These are phyloP conservation scores for Lucinisca nassula DNA, from an alignment of 2,888 invertebrate genomes.

Conservation along the genomic window DNA sequence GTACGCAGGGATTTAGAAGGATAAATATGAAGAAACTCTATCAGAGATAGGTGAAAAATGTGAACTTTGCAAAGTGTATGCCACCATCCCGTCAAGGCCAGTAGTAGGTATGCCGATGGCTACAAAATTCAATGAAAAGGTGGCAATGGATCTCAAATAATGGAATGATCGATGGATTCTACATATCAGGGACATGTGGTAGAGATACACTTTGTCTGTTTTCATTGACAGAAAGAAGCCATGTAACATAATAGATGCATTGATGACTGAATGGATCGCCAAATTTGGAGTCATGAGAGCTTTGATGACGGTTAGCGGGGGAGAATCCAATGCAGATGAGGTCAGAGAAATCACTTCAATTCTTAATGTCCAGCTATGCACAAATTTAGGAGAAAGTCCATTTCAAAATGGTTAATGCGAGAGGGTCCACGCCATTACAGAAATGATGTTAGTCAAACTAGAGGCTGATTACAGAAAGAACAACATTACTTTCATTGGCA, in stretches of 20 bases:
- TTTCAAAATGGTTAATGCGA: neutral
- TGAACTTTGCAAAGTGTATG: conserved; percentile 25
- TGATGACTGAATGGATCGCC: conserved; percentile 40
- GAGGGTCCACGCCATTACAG: conserved; percentile 17
- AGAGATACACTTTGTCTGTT: neutral
- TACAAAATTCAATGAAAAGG: no score
- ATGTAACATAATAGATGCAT: neutral
- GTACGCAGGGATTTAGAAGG: conserved; percentile 28
- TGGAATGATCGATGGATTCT: neutral
- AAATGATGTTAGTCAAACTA: conserved; percentile 41
- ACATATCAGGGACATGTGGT: neutral
- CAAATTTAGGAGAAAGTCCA: neutral
- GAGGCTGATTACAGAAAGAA: conserved; percentile 25
- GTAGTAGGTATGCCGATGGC: conserved; percentile 43
- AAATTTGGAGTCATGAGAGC: conserved; percentile 36
- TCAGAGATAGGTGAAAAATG: neutral
- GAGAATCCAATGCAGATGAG: neutral
- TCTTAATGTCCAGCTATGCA: conserved; percentile 27
- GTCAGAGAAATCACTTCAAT: conserved; percentile 34
- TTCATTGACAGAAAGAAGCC: neutral
- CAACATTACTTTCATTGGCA: conserved; percentile 37
- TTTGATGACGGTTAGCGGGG: neutral
- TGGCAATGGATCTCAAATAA: neutral
- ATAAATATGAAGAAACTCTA: neutral
- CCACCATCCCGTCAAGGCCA: conserved; percentile 23